Base-by-base conservation (phyloP, 2,888 invertebrate species). In the Amblyteles armatorius region DNA sequence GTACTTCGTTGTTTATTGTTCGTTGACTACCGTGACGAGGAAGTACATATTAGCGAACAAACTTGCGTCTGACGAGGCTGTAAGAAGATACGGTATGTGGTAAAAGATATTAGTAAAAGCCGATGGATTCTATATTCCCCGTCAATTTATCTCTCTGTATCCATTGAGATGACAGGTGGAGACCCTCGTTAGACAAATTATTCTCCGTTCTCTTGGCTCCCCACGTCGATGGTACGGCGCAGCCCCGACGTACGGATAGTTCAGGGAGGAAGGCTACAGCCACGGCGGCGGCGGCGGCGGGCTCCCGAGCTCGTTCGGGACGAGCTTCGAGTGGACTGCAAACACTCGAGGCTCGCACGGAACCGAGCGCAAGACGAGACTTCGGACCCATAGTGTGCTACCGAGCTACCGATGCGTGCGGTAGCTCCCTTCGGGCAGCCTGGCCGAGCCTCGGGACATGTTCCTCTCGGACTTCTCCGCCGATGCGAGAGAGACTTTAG, bases 311-410 rank as follows among this genome's bases (percentile, higher is more conserved):
- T 92, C 92, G 92, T 91, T 92, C 92, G 91, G 91, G 91, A 91
- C 93, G 92, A 90, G 91, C 93, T 92, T 94, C 91, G 91, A 94
- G 94, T 93, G 94, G 92, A 93, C 92, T 93, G 94, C 93, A 93
- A 94, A 94, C 94, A 94, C 94, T 94, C 92, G 90, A 91, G 88
- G 84, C 87, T 88, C 89, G 88, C 88, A 86, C 84, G 88, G 86
- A 79, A 88, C 87, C 87, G 84, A 88, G 87, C 84, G 87, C 84
- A 88, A 88, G 86, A 86, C 87, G 87, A 86, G 86, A 87, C 87
- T 84, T 87, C 84, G 86, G 82, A 80, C 83, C 84, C 81, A 80
- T 86, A 79, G 82, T 84, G 74, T 63, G 81, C 82, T 87, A 80
- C 82, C 79, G 82, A 84, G 85, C 88, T 88, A 87, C 87, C 83